A percentile compares a stretch with the other conserved stretches of the same genome.
These are phyloP conservation scores for Brachyrhaphis roseni DNA, from an alignment of 2,797 vertebrate species.

Conservation along the genomic window DNA sequence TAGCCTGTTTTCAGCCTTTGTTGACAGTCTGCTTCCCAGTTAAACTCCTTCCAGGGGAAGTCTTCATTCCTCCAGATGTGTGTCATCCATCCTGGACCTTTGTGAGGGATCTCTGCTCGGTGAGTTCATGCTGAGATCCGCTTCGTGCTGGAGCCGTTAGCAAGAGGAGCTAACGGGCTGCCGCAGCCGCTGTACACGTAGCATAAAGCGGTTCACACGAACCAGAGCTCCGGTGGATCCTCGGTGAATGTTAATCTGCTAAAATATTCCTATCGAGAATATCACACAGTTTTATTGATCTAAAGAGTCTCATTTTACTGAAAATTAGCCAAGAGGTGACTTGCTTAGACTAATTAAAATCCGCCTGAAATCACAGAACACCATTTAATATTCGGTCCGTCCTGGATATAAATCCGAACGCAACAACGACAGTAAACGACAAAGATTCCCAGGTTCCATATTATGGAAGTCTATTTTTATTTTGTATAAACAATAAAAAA, in stretches of 20 bases:
- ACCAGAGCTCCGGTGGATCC: not conserved
- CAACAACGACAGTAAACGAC: not conserved
- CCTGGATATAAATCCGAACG: slow-evolving; percentile 7
- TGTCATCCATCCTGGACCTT: not conserved
- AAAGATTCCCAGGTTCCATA: slow-evolving; percentile 34
- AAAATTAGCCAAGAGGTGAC: fast-evolving
- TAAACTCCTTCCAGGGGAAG: not conserved
- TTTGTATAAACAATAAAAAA: not conserved
- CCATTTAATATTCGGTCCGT: slow-evolving; percentile 34
- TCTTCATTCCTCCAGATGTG: slow-evolving; percentile 1
- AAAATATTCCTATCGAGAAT: not conserved
- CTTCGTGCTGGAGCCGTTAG: not conserved
- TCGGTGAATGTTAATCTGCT: not conserved
- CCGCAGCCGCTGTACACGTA: slow-evolving; percentile 51
- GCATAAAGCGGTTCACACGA: slow-evolving; percentile 46
- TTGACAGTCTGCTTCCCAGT: not conserved
- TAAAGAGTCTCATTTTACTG: not conserved
- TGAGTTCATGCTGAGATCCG: not conserved
- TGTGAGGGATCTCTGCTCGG: not conserved
- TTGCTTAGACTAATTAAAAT: not conserved
- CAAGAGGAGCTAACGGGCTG: slow-evolving; percentile 8
- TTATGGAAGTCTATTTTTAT: not conserved
- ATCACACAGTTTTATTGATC: not conserved
- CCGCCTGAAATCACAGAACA: slow-evolving; percentile 9
- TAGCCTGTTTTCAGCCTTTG: slow-evolving; percentile 1